Base-by-base conservation (phyloP, 2,797 vertebrate genomes). In the Leuciscus waleckii region DNA sequence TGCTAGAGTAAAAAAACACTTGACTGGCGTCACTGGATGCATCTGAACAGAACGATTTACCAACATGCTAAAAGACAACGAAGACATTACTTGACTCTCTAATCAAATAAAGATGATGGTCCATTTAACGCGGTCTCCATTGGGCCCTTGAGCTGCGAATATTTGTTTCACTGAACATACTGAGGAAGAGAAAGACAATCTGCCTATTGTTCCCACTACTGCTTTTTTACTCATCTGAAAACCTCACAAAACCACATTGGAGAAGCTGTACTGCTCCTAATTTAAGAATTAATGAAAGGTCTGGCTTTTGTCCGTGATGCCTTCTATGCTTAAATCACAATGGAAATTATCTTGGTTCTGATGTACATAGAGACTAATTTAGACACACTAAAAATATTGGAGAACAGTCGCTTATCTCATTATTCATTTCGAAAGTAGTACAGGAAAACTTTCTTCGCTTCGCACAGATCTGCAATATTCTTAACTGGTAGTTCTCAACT, bases 251-350 rank as follows among this genome's bases (percentile, higher is more conserved):
- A 9, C 61, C 8, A 26, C 19, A 26, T n/a, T 77, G 84, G 35
- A 80, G 65, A 69, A 82, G 35, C 61, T 71, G 26, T 69, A 61
- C 73, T n/a, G 79, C 75, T 89, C 82, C 65, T 87, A 81, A 86
- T 82, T 86, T 84, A 82, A 88, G 81, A 82, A 63, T 70, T 74
- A 87, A 85, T 61, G 54, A 75, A 85, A 79, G 51, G 49, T 85
- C 69, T 87, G 84, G 63, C 70, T 83, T 88, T 88, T 86, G 39
- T 79, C 17, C 73, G 51, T 80, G 86, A 87, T 82, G 56, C 61
- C 87, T 71, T 49, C 76, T 76, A 56, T 88, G 56, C 75, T 89
- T 80, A 79, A 49, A 86, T 87, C 82, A 78, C 71, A 81, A 65
- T 23, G 49, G 43, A 67, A 81, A 69, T 58, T 6, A 69, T 39